A percentile compares a stretch with the other conserved stretches of the same genome.
Evolutionary conservation across 2,113 vertebrate genomes (phyloP).

Genomic region (Notarius quadriscutis): DNA sequence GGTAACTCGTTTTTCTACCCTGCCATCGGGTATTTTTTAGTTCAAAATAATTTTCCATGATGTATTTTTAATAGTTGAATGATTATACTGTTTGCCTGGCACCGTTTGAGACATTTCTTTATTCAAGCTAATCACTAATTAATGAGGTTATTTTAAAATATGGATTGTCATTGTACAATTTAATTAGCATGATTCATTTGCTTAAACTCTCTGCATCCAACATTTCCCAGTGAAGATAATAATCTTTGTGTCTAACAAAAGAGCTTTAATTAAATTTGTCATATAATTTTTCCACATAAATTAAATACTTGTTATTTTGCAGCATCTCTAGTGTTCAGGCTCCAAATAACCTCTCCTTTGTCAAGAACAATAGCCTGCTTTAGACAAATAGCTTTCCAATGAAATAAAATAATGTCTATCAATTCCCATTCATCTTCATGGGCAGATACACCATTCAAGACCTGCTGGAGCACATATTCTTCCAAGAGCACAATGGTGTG

Average conservation of each 20-base stretch:
- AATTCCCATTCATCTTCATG: not conserved
- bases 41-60: not conserved
- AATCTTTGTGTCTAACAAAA: slow-evolving; percentile 28
- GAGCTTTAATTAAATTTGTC: slow-evolving; percentile 7
- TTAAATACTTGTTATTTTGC: not conserved
- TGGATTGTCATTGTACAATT: not conserved
- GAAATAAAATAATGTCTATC: not conserved
- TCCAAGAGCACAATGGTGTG: slow-evolving; percentile 88
- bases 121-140: not conserved
- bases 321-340: not conserved
- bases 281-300: not conserved
- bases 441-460: slow-evolving; percentile 92
- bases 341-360: slow-evolving; percentile 2
- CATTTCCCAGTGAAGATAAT: slow-evolving; percentile 16
- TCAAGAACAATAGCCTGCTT: not conserved
- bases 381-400: slow-evolving; percentile 2
- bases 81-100: not conserved
- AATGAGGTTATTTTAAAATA: slow-evolving; percentile 22
- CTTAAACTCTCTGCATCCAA: not conserved
- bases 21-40: not conserved
- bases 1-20: slow-evolving; percentile 67
- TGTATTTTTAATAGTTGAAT: not conserved
- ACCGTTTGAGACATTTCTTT: not conserved
- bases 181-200: slow-evolving; percentile 26
- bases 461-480: slow-evolving; percentile 90